phyloP scores from a whole-genome alignment of 2,113 vertebrate species.

The Melospiza georgiana region DNA sequence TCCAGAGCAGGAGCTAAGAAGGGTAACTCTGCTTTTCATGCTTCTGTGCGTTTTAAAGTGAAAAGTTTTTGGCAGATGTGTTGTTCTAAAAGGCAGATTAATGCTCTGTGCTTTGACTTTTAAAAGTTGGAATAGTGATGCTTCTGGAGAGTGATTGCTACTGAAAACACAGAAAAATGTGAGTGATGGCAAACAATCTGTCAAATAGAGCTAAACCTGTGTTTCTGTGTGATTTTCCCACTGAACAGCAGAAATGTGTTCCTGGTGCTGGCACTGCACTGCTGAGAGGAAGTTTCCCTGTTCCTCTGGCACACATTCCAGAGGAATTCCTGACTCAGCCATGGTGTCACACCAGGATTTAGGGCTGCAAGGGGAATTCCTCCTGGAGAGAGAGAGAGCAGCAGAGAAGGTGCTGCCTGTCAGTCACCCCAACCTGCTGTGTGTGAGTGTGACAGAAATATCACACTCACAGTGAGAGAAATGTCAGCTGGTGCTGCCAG shows the following conservation, averaged over 20 bases:
- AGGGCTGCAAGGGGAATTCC: neutral
- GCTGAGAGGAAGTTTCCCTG: neutral
- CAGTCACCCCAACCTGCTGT: neutral
- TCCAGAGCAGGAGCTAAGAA: slow-evolving; percentile 90
- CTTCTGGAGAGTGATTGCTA: neutral
- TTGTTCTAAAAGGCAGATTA: neutral
- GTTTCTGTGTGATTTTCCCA: neutral
- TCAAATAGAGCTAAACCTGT: neutral
- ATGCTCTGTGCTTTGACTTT: neutral
- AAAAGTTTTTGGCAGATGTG: neutral
- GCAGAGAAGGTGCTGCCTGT: neutral
- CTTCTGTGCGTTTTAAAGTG: neutral
- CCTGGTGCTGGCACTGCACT: neutral
- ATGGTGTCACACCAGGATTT: neutral
- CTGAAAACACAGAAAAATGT: neutral
- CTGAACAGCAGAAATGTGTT: neutral
- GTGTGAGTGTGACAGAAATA: neutral
- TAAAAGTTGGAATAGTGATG: neutral
- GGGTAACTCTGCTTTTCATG: slow-evolving; percentile 74
- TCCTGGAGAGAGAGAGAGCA: neutral
- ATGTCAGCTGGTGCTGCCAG: neutral
- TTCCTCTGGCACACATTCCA: neutral
- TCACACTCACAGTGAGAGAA: neutral
- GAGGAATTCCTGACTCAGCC: neutral
- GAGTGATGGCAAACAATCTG: neutral